These are phyloP conservation scores for Zonitis immaculata DNA, from an alignment of 2,888 invertebrate species.

Conservation along the genomic window DNA sequence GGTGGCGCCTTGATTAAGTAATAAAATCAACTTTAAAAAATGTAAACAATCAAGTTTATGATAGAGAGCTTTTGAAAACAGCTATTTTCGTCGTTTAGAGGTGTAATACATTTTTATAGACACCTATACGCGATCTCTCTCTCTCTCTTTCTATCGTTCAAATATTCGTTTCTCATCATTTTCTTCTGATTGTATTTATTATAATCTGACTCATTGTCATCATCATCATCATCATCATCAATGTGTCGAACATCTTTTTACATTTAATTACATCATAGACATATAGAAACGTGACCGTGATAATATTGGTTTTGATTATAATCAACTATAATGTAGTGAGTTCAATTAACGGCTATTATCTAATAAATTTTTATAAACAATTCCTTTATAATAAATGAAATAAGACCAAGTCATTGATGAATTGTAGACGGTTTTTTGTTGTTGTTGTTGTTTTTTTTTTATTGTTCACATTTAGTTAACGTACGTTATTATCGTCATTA, in stretches of 20 bases:
- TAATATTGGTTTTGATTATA: not conserved
- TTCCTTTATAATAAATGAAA: not conserved
- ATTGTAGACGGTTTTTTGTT: too few species aligned
- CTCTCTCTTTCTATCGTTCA: not conserved
- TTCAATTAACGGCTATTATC: not conserved
- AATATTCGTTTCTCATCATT: too few species aligned
- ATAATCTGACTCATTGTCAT: slow-evolving; percentile 13
- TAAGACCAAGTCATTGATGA: too few species aligned
- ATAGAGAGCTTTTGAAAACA: slow-evolving; percentile 9
- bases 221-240: too few species aligned
- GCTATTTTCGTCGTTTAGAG: slow-evolving; percentile 18
- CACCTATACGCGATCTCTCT: too few species aligned
- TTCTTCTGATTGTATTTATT: too few species aligned
- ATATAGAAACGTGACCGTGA: slow-evolving; percentile 5
- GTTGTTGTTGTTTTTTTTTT: too few species aligned
- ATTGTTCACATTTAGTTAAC: too few species aligned
- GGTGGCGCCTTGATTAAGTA: slow-evolving; percentile 10
- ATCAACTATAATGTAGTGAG: not conserved
- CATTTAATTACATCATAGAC: slow-evolving; percentile 15
- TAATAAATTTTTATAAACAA: not conserved
- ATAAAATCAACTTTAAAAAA: slow-evolving; percentile 15
- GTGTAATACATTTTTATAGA: slow-evolving; percentile 8
- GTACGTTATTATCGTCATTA: too few species aligned
- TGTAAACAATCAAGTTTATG: slow-evolving; percentile 18
- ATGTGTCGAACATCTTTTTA: slow-evolving; percentile 16